Percentiles rank a stretch among this genome's conserved stretches.
Conservation (phyloP, 2,113 vertebrate genomes). For the Laterallus jamaicensis region DNA sequence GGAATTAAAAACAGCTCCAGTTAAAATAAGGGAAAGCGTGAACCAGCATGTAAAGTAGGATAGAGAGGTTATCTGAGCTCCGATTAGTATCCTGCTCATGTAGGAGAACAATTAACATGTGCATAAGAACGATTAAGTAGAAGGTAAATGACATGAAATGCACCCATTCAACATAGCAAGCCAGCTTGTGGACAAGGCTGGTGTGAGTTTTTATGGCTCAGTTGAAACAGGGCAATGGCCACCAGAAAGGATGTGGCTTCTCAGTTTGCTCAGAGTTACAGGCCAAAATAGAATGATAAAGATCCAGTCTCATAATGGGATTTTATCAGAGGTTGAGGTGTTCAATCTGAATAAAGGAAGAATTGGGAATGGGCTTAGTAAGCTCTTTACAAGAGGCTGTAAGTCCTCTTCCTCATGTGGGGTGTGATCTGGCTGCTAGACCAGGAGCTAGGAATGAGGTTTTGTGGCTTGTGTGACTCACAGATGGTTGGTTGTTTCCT, state of each 20-base stretch:
- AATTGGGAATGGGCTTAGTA: not conserved
- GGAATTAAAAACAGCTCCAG: slow-evolving; percentile 60
- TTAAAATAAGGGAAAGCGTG: slow-evolving; percentile 49
- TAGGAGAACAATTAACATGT: slow-evolving; percentile 49
- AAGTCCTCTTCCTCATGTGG: not conserved
- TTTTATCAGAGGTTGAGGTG: not conserved
- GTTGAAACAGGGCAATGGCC: not conserved
- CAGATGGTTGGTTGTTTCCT: not conserved
- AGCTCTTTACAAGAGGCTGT: not conserved
- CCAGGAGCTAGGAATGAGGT: not conserved
- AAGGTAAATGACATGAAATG: slow-evolving; percentile 4
- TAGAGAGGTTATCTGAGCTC: slow-evolving; percentile 31
- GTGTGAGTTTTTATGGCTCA: not conserved
- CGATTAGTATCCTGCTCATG: slow-evolving; percentile 28
- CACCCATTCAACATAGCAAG: not conserved
- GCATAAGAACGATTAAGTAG: slow-evolving; percentile 46
- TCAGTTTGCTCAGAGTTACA: not conserved
- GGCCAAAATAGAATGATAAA: not conserved
- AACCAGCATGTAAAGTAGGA: slow-evolving; percentile 50
- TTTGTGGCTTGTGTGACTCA: not conserved
- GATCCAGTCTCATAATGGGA: not conserved
- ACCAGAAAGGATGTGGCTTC: not conserved
- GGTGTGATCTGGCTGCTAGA: not conserved
- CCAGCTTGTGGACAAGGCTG: not conserved
- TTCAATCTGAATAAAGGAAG: not conserved